phyloP scores from a whole-genome alignment of 2,113 vertebrate species.

The Mustela nigripes region DNA sequence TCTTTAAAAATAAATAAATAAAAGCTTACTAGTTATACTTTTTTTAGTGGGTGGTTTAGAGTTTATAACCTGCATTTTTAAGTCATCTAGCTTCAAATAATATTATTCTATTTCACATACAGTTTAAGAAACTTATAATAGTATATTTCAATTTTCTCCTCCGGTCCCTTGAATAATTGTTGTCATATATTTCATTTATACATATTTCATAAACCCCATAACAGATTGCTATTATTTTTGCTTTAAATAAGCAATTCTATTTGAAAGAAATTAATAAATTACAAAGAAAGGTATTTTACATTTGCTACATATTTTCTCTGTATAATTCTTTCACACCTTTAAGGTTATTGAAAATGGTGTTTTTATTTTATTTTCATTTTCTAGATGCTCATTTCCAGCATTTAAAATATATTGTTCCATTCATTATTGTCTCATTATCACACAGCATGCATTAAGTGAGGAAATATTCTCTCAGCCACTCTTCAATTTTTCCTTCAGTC shows the following conservation, averaged over 20 bases:
- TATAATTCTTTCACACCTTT: not conserved
- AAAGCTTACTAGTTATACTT: not conserved
- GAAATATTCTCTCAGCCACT: not conserved
- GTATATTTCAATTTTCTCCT: not conserved
- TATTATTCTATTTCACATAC: not conserved
- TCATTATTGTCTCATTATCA: not conserved
- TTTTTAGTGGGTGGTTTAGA: not conserved
- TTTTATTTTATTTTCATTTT: slow-evolving; percentile 18
- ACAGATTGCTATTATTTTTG: not conserved
- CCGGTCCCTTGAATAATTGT: not conserved
- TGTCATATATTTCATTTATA: not conserved
- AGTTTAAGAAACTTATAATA: not conserved
- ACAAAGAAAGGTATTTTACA: not conserved
- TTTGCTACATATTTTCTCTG: not conserved
- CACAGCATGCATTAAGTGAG: not conserved
- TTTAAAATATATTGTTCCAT: not conserved
- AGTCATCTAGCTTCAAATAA: not conserved
- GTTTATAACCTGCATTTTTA: not conserved
- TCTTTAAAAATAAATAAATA: not conserved
- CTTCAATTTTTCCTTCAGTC: not conserved
- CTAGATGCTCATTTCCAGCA: not conserved
- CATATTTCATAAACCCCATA: not conserved
- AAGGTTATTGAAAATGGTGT: not conserved
- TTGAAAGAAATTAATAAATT: slow-evolving; percentile 9
- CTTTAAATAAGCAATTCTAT: not conserved